Percentiles rank a stretch among this genome's conserved stretches.
These are phyloP conservation scores for Tarsius wallacei DNA, from an alignment of 2,797 vertebrate species.

Conservation along the genomic window DNA sequence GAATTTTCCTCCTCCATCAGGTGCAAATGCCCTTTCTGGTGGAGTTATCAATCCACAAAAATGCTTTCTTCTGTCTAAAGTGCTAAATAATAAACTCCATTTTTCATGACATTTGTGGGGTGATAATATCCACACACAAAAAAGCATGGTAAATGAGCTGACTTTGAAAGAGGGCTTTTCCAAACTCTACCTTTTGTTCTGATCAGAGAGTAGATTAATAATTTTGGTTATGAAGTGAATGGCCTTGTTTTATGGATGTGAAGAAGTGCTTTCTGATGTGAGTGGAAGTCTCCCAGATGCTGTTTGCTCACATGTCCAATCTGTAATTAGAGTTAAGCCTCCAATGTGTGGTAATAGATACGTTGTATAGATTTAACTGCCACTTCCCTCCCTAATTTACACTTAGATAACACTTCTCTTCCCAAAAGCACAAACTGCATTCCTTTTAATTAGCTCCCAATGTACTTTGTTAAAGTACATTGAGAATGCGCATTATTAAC, in stretches of 20 bases:
- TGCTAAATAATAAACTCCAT: constrained; percentile 39
- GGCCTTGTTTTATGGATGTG: constrained; percentile 83
- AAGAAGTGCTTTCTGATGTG: constrained; percentile 83
- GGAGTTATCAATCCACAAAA: constrained; percentile 46
- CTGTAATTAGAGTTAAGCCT: constrained; percentile 79
- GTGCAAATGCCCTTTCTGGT: constrained; percentile 77
- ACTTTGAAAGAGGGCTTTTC: constrained; percentile 63
- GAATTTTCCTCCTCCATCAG: constrained; percentile 82
- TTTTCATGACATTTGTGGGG: constrained; percentile 70
- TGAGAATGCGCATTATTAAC: constrained; percentile 71
- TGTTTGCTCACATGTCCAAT: constrained; percentile 77
- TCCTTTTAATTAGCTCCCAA: constrained; percentile 75
- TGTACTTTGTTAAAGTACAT: constrained; percentile 69
- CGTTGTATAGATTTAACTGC: constrained; percentile 73
- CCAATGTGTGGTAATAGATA: constrained; percentile 80
- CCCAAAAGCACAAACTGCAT: constrained; percentile 76
- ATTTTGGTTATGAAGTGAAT: constrained; percentile 84
- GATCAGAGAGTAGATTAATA: constrained; percentile 84
- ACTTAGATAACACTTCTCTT: constrained; percentile 76
- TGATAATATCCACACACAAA: neutral
- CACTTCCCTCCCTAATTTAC: constrained; percentile 73
- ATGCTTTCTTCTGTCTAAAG: constrained; percentile 41
- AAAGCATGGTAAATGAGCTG: constrained; percentile 19
- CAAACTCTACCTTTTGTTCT: constrained; percentile 76
- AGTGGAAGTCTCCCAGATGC: constrained; percentile 81